These are phyloP conservation scores for Garra rufa DNA, from an alignment of 2,113 vertebrate genomes.

Conservation along the genomic window DNA sequence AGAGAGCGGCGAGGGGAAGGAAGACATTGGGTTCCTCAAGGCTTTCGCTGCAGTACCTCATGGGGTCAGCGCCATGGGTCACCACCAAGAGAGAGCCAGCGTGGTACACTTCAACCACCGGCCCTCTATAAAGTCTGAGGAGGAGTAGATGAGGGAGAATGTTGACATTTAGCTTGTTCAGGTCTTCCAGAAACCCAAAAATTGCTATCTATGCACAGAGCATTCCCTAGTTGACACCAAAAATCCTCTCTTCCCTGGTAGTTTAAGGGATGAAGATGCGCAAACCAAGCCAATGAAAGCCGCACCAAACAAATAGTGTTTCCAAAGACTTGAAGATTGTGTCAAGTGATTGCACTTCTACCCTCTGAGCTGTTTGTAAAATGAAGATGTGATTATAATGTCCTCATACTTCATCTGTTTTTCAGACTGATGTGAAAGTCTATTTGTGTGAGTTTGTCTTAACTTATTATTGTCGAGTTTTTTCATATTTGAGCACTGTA, in stretches of 20 bases:
- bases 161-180: not conserved
- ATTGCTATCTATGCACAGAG: slow-evolving; percentile 4
- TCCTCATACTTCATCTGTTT: slow-evolving; percentile 4
- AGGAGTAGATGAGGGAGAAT: slow-evolving; percentile 56
- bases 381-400: not conserved
- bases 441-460: slow-evolving; percentile 48
- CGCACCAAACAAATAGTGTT: slow-evolving; percentile 70
- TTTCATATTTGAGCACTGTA: not conserved
- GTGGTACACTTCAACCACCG: slow-evolving; percentile 73
- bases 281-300: slow-evolving; percentile 58
- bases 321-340: slow-evolving; percentile 71
- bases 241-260: slow-evolving; percentile 43
- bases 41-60: slow-evolving; percentile 20
- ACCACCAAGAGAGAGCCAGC: slow-evolving; percentile 72
- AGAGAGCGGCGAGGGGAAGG: slow-evolving; percentile 66
- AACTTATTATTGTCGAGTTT: slow-evolving; percentile 52
- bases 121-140: slow-evolving; percentile 68
- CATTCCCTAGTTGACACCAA: slow-evolving; percentile 57
- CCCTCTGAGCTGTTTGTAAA: slow-evolving; percentile 44
- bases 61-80: slow-evolving; percentile 22
- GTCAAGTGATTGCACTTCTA: slow-evolving; percentile 62
- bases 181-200: not conserved
- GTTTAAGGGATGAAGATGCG: not conserved
- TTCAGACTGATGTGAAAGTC: not conserved
- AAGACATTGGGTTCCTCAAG: slow-evolving; percentile 62